Conservation (phyloP, 1,140 invertebrate species). For the Hylaeus volcanicus region DNA sequence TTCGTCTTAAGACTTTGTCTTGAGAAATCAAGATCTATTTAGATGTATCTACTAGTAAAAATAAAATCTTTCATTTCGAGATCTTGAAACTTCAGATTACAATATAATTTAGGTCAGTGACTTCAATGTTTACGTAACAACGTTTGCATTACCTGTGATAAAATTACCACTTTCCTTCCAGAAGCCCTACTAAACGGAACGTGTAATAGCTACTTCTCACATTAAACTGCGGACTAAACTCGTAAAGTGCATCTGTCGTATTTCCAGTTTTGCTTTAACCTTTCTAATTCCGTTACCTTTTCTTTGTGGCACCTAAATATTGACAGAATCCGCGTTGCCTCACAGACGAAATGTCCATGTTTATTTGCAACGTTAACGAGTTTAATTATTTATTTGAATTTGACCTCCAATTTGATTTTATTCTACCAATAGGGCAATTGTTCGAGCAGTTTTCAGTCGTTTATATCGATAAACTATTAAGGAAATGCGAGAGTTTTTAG, state of each 20-base stretch:
- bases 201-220: neutral
- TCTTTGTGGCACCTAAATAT: neutral
- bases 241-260: constrained; percentile 7
- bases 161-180: constrained; percentile 6
- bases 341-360: neutral
- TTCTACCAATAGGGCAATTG: too few species aligned
- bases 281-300: neutral
- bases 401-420: neutral
- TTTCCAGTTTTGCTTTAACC: constrained; percentile 7
- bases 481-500: too few species aligned
- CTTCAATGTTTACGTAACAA: neutral
- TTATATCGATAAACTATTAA: too few species aligned
- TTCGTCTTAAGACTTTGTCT: too few species aligned
- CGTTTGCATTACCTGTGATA: too few species aligned
- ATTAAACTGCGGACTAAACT: neutral
- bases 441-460: too few species aligned
- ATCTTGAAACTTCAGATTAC: neutral
- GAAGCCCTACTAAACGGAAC: neutral
- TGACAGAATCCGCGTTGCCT: neutral
- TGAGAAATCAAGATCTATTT: too few species aligned
- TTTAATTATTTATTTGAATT: neutral
- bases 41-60: too few species aligned
- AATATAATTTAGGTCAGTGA: too few species aligned
- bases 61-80: too few species aligned
- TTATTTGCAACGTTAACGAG: too few species aligned